Conservation (phyloP, 2,113 vertebrate species). For the Vulpes ferrilata region DNA sequence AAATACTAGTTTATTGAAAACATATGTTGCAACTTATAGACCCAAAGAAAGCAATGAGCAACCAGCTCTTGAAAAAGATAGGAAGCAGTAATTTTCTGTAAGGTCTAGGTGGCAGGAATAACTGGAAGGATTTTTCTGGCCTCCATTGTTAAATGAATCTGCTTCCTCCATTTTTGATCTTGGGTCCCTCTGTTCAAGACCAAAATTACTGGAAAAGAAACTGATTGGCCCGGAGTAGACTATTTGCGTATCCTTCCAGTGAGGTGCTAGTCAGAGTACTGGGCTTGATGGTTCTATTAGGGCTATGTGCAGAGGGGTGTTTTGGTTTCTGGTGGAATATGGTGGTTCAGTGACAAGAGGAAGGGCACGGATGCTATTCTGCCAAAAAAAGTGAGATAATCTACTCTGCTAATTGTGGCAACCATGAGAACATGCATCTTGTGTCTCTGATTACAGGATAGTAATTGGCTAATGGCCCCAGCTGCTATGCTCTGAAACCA, state of each 20-base stretch:
- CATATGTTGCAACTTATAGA: not conserved
- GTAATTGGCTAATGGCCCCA: not conserved
- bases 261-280: not conserved
- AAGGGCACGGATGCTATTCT: not conserved
- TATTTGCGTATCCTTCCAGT: not conserved
- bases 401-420: not conserved
- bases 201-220: not conserved
- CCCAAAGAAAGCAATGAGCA: not conserved
- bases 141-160: not conserved
- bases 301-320: not conserved
- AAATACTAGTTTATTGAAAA: slow-evolving; percentile 13
- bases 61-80: not conserved
- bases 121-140: not conserved
- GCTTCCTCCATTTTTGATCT: not conserved
- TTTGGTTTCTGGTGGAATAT: not conserved
- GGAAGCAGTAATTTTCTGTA: not conserved
- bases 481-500: not conserved
- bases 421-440: not conserved
- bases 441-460: not conserved
- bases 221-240: not conserved
- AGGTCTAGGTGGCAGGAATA: not conserved
- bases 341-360: not conserved
- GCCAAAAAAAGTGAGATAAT: not conserved
- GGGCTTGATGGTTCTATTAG: not conserved
- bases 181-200: not conserved